phyloP scores from a whole-genome alignment of 2,888 invertebrate genomes.

The Dasysyrphus tricinctus region DNA sequence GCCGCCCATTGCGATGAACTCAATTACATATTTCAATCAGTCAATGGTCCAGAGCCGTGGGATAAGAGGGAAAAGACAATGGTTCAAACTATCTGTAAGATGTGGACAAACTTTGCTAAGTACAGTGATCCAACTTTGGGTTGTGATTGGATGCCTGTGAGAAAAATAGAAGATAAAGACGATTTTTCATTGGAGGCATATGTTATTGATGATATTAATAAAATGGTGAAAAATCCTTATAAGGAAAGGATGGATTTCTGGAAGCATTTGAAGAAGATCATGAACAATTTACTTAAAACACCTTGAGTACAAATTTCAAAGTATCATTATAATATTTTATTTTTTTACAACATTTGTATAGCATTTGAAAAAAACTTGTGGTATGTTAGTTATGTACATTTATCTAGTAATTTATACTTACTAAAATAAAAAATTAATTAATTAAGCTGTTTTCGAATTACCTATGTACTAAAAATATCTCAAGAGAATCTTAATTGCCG shows the following conservation, averaged over 20 bases:
- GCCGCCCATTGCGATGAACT: slow-evolving; percentile 86
- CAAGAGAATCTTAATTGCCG: too few species aligned
- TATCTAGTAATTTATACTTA: too few species aligned
- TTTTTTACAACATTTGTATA: too few species aligned
- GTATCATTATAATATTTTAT: too few species aligned
- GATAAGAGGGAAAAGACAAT: slow-evolving; percentile 77
- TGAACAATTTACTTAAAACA: slow-evolving; percentile 66
- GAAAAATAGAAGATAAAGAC: slow-evolving; percentile 35
- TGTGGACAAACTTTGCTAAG: slow-evolving; percentile 87
- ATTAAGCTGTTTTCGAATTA: too few species aligned
- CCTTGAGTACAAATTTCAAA: background rate
- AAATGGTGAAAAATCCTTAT: slow-evolving; percentile 75
- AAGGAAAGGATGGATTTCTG: slow-evolving; percentile 76
- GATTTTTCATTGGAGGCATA: slow-evolving; percentile 67
- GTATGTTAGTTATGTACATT: too few species aligned
- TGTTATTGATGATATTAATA: slow-evolving; percentile 36
- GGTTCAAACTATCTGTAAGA: slow-evolving; percentile 83
- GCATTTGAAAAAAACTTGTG: too few species aligned
- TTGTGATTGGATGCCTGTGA: slow-evolving; percentile 76
- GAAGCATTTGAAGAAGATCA: slow-evolving; percentile 70
- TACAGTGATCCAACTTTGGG: slow-evolving; percentile 76
- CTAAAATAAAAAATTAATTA: too few species aligned
- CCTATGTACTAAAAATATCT: too few species aligned
- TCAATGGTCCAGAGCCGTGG: slow-evolving; percentile 65
- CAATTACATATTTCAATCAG: slow-evolving; percentile 84